Conservation (phyloP, 2,888 invertebrate genomes). For the Cetonia aurata region DNA sequence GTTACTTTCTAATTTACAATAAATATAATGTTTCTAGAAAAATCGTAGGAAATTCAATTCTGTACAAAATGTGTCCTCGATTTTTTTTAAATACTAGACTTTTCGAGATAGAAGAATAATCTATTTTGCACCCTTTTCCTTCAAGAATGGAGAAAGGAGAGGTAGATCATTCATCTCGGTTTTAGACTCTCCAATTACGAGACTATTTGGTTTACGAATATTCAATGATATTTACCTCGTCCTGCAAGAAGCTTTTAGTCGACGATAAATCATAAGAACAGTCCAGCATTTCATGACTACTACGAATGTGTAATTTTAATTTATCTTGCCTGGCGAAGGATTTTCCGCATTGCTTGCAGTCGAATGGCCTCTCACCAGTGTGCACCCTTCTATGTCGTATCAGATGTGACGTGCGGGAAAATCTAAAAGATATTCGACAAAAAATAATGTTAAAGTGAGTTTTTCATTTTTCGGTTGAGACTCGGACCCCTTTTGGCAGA, state of each 20-base stretch:
- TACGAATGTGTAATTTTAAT: constrained; percentile 76
- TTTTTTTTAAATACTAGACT: no score
- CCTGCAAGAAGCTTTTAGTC: constrained; percentile 13
- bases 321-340: constrained; percentile 81
- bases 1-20: no score
- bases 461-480: neutral
- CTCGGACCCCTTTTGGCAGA: constrained; percentile 51
- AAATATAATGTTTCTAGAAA: no score
- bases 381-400: constrained; percentile 78
- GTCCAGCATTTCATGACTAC: constrained; percentile 54
- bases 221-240: constrained; percentile 17
- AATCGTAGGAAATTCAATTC: no score
- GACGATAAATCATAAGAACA: constrained; percentile 1
- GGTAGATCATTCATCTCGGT: no score
- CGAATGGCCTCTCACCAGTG: constrained; percentile 79
- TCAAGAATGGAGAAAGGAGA: no score
- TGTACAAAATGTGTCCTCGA: no score
- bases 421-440: constrained; percentile 63
- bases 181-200: no score
- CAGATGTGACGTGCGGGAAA: constrained; percentile 78
- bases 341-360: constrained; percentile 77
- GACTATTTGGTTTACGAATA: no score
- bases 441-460: constrained; percentile 21
- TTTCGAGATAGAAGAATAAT: no score
- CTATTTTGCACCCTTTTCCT: no score